Evolutionary conservation across 2,888 invertebrate genomes (phyloP).

Genomic region (Crossocerus cetratus): DNA sequence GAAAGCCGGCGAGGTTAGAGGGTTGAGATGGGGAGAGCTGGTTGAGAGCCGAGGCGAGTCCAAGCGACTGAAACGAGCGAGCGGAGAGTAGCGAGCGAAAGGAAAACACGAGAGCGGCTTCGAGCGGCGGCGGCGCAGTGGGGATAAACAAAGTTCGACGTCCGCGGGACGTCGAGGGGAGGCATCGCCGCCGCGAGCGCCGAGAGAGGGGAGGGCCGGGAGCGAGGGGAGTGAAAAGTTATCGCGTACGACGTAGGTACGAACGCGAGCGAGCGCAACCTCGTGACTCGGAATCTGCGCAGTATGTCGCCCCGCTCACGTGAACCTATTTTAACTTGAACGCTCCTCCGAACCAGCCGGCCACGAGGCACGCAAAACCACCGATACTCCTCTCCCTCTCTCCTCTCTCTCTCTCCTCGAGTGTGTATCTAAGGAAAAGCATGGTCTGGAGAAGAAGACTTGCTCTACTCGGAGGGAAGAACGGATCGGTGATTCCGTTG

Average conservation of each 20-base stretch:
- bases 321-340: slow-evolving; percentile 38
- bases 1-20: no score
- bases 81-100: not conserved
- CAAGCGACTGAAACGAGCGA: no score
- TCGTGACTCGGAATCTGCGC: slow-evolving; percentile 63
- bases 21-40: no score
- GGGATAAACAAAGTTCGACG: slow-evolving; percentile 45
- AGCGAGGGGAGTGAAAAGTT: slow-evolving; percentile 31
- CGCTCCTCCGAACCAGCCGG: slow-evolving; percentile 30
- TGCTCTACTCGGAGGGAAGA: not conserved
- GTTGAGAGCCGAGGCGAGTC: no score
- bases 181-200: not conserved
- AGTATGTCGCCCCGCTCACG: slow-evolving; percentile 52
- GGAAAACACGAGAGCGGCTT: slow-evolving; percentile 22
- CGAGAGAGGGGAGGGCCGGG: not conserved
- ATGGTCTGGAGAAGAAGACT: no score
- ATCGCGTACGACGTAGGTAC: slow-evolving; percentile 47
- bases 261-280: slow-evolving; percentile 39
- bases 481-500: not conserved
- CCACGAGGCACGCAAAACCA: slow-evolving; percentile 31
- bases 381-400: slow-evolving; percentile 7
- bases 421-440: no score
- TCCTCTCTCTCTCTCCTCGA: not conserved
- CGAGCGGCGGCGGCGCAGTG: slow-evolving; percentile 23
- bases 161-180: slow-evolving; percentile 25